These are phyloP conservation scores for Drosophila rellima DNA, from an alignment of 2,888 invertebrate genomes.

Conservation along the genomic window DNA sequence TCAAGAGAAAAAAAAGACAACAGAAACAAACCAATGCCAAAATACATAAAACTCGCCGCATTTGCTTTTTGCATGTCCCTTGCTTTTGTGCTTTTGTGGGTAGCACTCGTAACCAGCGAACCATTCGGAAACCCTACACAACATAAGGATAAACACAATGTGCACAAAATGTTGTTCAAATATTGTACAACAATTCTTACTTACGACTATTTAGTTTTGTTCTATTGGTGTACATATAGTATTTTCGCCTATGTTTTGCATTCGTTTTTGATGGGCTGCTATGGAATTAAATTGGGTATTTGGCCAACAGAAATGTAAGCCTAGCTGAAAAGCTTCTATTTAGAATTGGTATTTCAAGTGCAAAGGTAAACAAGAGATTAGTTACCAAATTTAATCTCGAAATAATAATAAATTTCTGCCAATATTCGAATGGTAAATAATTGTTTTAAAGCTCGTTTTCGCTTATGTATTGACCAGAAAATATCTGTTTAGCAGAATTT, in stretches of 20 bases:
- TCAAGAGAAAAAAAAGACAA: conserved; percentile 15
- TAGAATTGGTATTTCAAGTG: neutral
- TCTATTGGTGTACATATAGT: conserved; percentile 22
- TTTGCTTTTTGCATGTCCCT: conserved; percentile 35
- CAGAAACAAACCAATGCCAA: conserved; percentile 34
- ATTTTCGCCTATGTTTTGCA: conserved; percentile 11
- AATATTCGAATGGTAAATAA: neutral
- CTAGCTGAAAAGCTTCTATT: conserved; percentile 5
- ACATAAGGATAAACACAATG: conserved; percentile 63
- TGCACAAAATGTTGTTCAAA: conserved; percentile 68
- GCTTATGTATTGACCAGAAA: neutral
- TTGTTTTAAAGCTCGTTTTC: no score
- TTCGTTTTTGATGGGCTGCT: conserved; percentile 4
- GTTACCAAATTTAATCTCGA: no score
- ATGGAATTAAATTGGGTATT: conserved; percentile 28
- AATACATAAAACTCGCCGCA: conserved; percentile 43
- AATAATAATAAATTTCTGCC: neutral
- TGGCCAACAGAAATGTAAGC: conserved; percentile 12
- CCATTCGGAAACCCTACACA: conserved; percentile 32
- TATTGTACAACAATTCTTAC: conserved; percentile 56
- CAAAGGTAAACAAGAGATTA: neutral
- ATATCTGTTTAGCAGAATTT: neutral
- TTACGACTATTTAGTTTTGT: conserved; percentile 41
- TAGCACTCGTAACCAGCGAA: conserved; percentile 30
- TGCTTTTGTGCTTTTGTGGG: conserved; percentile 27